A percentile compares a stretch with the other conserved stretches of the same genome.
These are phyloP conservation scores for Xenops minutus DNA, from an alignment of 2,797 vertebrate species.

Conservation along the genomic window DNA sequence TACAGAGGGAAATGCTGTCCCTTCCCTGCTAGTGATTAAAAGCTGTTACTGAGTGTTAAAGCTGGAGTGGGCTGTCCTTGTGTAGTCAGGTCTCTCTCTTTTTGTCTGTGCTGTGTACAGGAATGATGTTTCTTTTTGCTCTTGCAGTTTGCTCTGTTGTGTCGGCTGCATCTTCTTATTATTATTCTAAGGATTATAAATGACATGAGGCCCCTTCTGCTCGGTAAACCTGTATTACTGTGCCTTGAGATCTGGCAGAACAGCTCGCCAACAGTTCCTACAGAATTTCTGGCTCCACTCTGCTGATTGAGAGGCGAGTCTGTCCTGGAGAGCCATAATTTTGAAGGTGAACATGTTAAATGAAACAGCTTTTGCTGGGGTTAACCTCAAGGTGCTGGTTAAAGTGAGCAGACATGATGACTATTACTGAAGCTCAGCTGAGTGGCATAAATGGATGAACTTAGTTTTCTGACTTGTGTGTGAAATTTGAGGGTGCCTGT, in stretches of 20 bases:
- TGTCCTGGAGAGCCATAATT: background rate
- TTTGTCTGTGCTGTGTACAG: background rate
- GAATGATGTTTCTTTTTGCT: background rate
- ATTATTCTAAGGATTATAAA: background rate
- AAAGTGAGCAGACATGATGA: background rate
- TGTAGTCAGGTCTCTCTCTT: background rate
- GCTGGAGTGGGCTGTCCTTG: background rate
- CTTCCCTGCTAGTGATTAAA: background rate
- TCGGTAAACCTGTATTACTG: background rate
- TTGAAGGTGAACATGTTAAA: background rate
- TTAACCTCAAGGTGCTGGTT: background rate
- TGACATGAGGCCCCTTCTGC: background rate
- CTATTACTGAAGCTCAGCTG: background rate
- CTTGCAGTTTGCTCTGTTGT: background rate
- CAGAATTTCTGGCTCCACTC: background rate
- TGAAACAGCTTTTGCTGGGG: background rate
- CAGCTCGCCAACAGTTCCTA: background rate
- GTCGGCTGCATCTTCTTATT: background rate
- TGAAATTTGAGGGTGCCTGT: background rate
- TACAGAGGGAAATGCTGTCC: background rate
- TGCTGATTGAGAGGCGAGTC: background rate
- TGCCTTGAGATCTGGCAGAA: background rate
- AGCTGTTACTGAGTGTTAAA: background rate
- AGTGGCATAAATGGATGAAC: background rate
- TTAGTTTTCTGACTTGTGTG: background rate